A percentile compares a stretch with the other conserved stretches of the same genome.
phyloP scores from a whole-genome alignment of 2,113 vertebrate genomes.

The Oreochromis aureus region DNA sequence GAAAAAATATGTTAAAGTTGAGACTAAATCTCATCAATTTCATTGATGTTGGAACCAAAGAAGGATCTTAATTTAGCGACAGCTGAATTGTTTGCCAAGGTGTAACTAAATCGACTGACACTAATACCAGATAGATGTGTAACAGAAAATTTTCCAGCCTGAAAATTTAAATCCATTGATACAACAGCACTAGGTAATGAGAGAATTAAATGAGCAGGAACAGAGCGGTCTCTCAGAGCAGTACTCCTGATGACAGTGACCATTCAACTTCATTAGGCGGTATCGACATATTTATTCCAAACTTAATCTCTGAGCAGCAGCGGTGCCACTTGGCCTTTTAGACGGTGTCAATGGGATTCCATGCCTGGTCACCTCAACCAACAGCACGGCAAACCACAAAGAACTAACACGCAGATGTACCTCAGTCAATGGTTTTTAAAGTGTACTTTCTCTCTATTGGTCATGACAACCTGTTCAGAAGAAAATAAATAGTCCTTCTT shows the following conservation, averaged over 20 bases:
- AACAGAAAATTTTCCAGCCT: background rate
- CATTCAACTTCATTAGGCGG: conserved; percentile 64
- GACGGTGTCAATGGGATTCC: conserved; percentile 33
- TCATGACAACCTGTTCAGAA: conserved; percentile 1
- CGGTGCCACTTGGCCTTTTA: conserved; percentile 46
- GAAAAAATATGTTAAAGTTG: background rate
- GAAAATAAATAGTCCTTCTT: conserved; percentile 13
- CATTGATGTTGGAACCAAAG: background rate
- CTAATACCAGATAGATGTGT: background rate
- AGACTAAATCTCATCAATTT: background rate
- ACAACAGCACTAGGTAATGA: background rate
- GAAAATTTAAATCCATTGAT: background rate
- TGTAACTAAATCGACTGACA: background rate
- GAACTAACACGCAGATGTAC: conserved; percentile 8
- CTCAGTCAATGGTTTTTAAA: conserved; percentile 24
- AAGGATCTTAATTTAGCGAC: background rate
- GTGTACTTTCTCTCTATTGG: conserved; percentile 29
- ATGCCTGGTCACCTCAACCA: conserved; percentile 27
- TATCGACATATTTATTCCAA: conserved; percentile 52
- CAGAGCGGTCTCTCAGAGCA: conserved; percentile 11
- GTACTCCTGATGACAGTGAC: conserved; percentile 20
- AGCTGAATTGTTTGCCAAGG: background rate
- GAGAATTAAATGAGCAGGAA: conserved; percentile 14
- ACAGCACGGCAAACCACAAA: background rate
- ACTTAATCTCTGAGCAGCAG: conserved; percentile 50